These are phyloP conservation scores for Neomorphus geoffroyi DNA, from an alignment of 2,797 vertebrate species.

Conservation along the genomic window DNA sequence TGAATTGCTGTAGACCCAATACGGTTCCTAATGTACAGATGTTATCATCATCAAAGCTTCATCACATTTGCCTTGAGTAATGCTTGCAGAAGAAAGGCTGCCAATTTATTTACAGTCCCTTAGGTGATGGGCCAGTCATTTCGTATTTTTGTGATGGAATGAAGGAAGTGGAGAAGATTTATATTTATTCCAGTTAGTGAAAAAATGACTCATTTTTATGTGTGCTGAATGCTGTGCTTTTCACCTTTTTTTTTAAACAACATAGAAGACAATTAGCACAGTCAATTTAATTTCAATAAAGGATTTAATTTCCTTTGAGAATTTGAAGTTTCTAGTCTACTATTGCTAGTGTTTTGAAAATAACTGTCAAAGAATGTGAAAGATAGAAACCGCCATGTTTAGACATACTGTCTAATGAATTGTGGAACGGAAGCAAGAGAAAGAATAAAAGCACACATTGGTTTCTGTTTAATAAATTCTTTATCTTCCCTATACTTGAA, in stretches of 20 bases:
- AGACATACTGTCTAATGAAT: background rate
- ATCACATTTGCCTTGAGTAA: background rate
- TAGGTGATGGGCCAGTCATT: background rate
- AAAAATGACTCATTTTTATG: background rate
- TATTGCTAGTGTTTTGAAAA: background rate
- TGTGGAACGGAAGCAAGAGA: background rate
- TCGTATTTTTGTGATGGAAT: background rate
- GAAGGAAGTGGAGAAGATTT: background rate
- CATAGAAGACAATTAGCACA: background rate
- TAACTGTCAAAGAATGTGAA: constrained; percentile 3
- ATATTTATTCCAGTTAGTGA: background rate
- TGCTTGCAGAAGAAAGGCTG: background rate
- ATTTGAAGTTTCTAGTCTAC: background rate
- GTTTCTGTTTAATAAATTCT: background rate
- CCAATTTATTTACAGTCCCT: background rate
- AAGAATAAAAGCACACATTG: background rate
- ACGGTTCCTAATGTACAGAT: background rate
- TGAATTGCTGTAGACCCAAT: background rate
- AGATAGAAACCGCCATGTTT: background rate
- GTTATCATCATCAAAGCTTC: background rate
- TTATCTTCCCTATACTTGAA: background rate
- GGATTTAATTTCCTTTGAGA: background rate
- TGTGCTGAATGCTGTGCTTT: background rate
- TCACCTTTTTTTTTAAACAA: background rate
- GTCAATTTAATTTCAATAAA: background rate